Evolutionary conservation across 2,888 invertebrate species (phyloP).

Genomic region (Leistus spinibarbis): DNA sequence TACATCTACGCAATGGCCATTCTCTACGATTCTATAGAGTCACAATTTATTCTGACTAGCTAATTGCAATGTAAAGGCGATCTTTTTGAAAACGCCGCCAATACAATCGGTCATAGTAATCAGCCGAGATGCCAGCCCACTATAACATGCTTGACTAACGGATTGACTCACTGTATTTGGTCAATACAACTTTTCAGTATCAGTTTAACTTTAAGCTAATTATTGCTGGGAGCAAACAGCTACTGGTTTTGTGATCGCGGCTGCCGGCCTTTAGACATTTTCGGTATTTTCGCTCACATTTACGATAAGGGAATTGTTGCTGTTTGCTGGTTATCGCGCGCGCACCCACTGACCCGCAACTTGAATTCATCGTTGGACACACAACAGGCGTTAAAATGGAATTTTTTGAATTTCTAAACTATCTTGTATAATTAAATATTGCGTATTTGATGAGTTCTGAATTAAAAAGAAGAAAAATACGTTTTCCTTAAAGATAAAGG

Average conservation of each 20-base stretch:
- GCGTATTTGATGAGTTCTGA: too few relatives aligned
- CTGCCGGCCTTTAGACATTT: neutral
- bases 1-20: constrained; percentile 6
- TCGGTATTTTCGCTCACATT: neutral
- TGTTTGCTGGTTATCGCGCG: too few relatives aligned
- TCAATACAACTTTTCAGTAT: constrained; percentile 35
- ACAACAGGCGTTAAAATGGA: too few relatives aligned
- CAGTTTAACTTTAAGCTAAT: constrained; percentile 35
- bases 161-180: constrained; percentile 13
- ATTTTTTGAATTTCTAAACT: too few relatives aligned
- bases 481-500: too few relatives aligned
- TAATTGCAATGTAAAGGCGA: constrained; percentile 39
- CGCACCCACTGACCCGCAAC: too few relatives aligned
- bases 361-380: too few relatives aligned
- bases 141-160: neutral
- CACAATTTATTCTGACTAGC: constrained; percentile 39
- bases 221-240: constrained; percentile 13
- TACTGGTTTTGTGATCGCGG: neutral
- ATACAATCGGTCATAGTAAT: neutral
- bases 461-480: too few relatives aligned
- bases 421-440: too few relatives aligned
- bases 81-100: constrained; percentile 37
- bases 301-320: neutral
- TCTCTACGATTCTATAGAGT: constrained; percentile 16
- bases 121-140: neutral